Evolutionary conservation across 2,113 vertebrate genomes (phyloP).

Genomic region (Zonotrichia leucophrys): DNA sequence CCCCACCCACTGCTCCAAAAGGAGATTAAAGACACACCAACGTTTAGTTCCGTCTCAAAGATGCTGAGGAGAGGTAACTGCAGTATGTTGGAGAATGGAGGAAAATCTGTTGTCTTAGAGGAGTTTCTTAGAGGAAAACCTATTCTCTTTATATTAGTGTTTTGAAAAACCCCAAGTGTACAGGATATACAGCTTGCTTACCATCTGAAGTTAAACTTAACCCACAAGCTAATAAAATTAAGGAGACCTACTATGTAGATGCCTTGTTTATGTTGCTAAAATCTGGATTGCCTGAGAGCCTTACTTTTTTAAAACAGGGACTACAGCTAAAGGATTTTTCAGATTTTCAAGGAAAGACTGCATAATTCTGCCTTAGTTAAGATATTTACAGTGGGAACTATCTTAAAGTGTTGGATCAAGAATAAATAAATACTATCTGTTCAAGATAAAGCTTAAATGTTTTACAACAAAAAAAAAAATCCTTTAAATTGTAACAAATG

Average conservation of each 20-base stretch:
- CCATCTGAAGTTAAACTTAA: background rate
- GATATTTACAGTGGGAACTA: background rate
- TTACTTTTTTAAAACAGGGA: background rate
- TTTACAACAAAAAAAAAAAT: background rate
- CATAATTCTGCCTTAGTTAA: background rate
- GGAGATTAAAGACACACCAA: background rate
- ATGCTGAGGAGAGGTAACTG: background rate
- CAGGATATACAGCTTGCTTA: background rate
- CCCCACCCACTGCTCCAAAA: background rate
- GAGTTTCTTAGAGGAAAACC: background rate
- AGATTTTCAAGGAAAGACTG: background rate
- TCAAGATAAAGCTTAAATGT: background rate
- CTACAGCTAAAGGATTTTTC: background rate
- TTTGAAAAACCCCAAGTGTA: background rate
- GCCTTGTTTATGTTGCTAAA: background rate
- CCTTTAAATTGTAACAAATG: background rate
- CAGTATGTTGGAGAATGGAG: rapidly evolving
- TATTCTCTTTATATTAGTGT: background rate
- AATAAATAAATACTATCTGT: background rate
- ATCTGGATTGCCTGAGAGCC: background rate
- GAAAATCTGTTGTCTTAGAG: background rate
- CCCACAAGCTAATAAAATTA: background rate
- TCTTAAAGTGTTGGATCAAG: background rate
- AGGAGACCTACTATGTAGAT: background rate
- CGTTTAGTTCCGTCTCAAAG: background rate